Percentiles rank a stretch among this genome's conserved stretches.
These are phyloP conservation scores for Ciona savignyi DNA, from an alignment of 23 tunicate genomes.

Conservation along the genomic window DNA sequence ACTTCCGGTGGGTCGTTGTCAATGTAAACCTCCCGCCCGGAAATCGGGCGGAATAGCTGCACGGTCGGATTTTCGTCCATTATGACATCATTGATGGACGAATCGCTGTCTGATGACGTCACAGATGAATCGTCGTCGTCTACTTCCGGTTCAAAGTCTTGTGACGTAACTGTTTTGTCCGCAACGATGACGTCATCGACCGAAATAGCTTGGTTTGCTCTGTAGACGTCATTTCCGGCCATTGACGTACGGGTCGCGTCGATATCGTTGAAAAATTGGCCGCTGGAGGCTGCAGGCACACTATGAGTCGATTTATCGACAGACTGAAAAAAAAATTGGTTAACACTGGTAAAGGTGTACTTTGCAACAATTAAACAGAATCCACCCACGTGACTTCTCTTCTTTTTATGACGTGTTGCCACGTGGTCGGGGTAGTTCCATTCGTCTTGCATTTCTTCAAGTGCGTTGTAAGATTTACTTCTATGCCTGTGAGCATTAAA, in stretches of 20 bases:
- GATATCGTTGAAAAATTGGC: constrained; percentile 23
- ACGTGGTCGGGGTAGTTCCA: neutral
- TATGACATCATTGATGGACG: constrained; percentile 37
- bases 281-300: neutral
- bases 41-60: constrained; percentile 40
- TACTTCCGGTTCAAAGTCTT: neutral
- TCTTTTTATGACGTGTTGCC: neutral
- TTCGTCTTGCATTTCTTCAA: neutral
- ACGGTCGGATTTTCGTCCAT: constrained; percentile 6
- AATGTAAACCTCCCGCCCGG: constrained; percentile 58
- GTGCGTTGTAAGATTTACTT: neutral
- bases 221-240: constrained; percentile 1
- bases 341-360: too few relatives aligned
- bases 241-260: constrained; percentile 8
- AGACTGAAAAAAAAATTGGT: too few relatives aligned
- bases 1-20: constrained; percentile 24
- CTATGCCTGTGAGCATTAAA: neutral
- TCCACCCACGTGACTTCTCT: neutral
- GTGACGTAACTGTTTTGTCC: neutral
- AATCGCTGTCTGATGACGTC: constrained; percentile 14
- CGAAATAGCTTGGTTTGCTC: constrained; percentile 55
- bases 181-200: constrained; percentile 64
- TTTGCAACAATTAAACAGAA: too few relatives aligned
- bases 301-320: too few relatives aligned
- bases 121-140: constrained; percentile 5